Base-by-base conservation (phyloP, 2,888 invertebrate species). In the Bembecia ichneumoniformis region DNA sequence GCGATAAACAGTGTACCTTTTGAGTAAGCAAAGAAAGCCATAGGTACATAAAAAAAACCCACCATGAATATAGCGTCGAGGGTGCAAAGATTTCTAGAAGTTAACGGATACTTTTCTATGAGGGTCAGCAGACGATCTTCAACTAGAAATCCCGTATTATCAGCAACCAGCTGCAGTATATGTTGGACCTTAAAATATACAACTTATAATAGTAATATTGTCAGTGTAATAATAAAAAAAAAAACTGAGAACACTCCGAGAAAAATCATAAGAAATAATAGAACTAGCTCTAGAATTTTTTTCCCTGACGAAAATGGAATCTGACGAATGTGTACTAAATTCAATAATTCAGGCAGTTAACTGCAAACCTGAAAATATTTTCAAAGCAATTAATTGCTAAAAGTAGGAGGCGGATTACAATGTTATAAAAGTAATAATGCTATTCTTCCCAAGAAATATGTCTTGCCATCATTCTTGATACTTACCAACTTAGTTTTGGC, bases 41-140 rank as follows among this genome's bases (percentile, higher is more conserved):
- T 17, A 20, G 1, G 3, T 20, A 20, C 20, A 20, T 28, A 28
- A 28, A 28, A 5, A n/a, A 28, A 28, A 28, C 28, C 28, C 79
- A 92, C 93, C 73, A 91, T 89, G 73, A 95, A 94, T 54, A 94
- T 91, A 54, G 92, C 92, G 64, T 94, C 94, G 49, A 95, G 78
- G 48, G 90, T 90, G 52, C 95, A 91, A n/a, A 95, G 75, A 51
- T 90, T 89, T 62, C 89, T 89, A 46, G 94, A 90, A 28, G 88
- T 77, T 14, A 88, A 74, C 5, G 88, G 77, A 61, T 91, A 91
- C n/a, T 91, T 90, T 51, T 88, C 83, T 3, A 95, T 82, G 14
- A 95, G 87, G 49, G 83, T 82, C 11, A 90, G 77, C 11, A 95
- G 70, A 48, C 90, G 89, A 54, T 92, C 90, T 71, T 95, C 95